Evolutionary conservation across 2,113 vertebrate genomes (phyloP).

Genomic region (Ellobius talpinus): DNA sequence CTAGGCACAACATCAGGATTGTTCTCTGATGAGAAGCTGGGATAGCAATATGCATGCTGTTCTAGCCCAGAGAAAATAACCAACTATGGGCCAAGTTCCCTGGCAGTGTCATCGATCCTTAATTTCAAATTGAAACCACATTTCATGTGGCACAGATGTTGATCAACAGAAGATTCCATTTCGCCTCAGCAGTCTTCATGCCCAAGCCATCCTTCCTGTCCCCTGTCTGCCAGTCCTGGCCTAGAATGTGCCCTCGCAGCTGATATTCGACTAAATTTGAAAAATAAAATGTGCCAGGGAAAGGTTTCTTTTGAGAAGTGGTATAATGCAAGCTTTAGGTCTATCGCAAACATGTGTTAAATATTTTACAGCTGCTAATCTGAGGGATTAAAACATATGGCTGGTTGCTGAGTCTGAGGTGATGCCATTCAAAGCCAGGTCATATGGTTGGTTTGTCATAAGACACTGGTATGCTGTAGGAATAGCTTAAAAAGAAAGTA

Average conservation of each 20-base stretch:
- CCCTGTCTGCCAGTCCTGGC: background rate
- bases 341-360: background rate
- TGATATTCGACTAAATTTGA: background rate
- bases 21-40: constrained; percentile 22
- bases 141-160: constrained; percentile 27
- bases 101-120: background rate
- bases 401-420: too few species aligned
- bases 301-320: background rate
- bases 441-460: background rate
- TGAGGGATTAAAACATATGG: background rate
- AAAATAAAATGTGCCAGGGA: background rate
- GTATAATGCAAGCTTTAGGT: background rate
- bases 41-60: constrained; percentile 19
- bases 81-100: constrained; percentile 20
- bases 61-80: constrained; percentile 61
- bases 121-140: constrained; percentile 41
- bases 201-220: background rate
- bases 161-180: constrained; percentile 19
- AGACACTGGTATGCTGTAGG: background rate
- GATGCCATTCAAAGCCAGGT: background rate
- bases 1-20: background rate
- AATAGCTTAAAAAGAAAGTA: constrained; percentile 8
- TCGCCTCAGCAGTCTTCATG: background rate
- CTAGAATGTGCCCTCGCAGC: background rate
- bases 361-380: background rate